These are phyloP conservation scores for Callyntrura guangdongensis DNA, from an alignment of 2,888 invertebrate species.

Conservation along the genomic window DNA sequence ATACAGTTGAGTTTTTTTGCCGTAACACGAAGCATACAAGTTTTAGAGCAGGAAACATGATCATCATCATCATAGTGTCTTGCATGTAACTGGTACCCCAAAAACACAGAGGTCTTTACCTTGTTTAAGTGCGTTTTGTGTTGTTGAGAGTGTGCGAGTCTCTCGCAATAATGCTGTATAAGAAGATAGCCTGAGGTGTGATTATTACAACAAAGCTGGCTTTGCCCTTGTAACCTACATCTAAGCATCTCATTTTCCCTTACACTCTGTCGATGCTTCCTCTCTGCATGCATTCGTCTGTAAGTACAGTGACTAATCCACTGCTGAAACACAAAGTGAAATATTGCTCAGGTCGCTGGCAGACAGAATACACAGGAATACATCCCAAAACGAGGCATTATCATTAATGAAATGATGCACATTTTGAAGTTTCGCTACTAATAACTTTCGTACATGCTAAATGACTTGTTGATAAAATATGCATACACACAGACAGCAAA, in stretches of 20 bases:
- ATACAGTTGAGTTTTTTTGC: background rate
- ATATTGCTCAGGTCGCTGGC: background rate
- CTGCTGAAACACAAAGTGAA: conserved; percentile 18
- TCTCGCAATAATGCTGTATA: conserved; percentile 7
- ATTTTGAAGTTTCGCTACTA: background rate
- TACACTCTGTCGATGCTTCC: conserved; percentile 59
- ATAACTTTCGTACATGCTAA: background rate
- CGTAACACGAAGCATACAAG: background rate
- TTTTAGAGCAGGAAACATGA: background rate
- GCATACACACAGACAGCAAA: background rate
- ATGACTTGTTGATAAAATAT: background rate
- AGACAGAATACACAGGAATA: background rate
- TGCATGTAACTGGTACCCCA: background rate
- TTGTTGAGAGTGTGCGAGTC: background rate
- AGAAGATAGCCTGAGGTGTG: conserved; percentile 68
- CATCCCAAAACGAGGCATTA: background rate
- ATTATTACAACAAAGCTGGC: conserved; percentile 72
- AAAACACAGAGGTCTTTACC: conserved; percentile 34
- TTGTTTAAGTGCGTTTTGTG: background rate
- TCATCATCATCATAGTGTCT: background rate
- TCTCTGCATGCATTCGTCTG: background rate
- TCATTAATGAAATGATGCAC: background rate
- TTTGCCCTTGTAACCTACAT: conserved; percentile 79
- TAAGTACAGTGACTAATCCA: background rate
- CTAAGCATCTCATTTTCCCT: conserved; percentile 72